Evolutionary conservation across 2,113 vertebrate species (phyloP).

Genomic region (Tretioscincus oriximinensis): DNA sequence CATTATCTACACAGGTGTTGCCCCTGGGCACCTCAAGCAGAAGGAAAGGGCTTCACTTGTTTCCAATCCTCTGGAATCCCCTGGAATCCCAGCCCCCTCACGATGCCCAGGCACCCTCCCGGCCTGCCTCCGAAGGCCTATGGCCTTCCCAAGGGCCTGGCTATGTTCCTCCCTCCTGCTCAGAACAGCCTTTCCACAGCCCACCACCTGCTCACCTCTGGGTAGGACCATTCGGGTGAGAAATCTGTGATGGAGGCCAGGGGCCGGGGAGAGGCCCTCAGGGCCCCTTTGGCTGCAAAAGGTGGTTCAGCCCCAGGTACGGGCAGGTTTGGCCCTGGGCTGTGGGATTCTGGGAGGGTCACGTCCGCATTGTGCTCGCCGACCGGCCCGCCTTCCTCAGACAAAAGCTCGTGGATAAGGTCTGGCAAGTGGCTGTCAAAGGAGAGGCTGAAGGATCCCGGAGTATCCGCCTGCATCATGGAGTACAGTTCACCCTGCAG

Average conservation of each 20-base stretch:
- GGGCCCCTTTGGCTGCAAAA: background rate
- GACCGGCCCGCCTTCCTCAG: constrained; percentile 55
- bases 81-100: background rate
- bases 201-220: constrained; percentile 74
- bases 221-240: constrained; percentile 91
- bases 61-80: background rate
- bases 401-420: constrained; percentile 86
- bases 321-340: constrained; percentile 10
- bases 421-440: constrained; percentile 87
- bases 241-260: constrained; percentile 85
- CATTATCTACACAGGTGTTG: too few species aligned
- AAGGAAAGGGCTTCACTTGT: too few species aligned
- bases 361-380: background rate
- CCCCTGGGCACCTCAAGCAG: too few species aligned
- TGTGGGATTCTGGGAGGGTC: constrained; percentile 45
- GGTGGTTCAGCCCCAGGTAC: background rate
- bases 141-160: too few species aligned
- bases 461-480: constrained; percentile 43
- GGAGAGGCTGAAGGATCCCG: constrained; percentile 73
- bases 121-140: background rate
- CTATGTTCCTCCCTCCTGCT: too few species aligned
- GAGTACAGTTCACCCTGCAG: constrained; percentile 42
- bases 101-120: background rate
- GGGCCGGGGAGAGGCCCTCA: constrained; percentile 28
- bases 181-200: background rate